Base-by-base conservation (phyloP, 2,888 invertebrate genomes). In the Chesias legatella region DNA sequence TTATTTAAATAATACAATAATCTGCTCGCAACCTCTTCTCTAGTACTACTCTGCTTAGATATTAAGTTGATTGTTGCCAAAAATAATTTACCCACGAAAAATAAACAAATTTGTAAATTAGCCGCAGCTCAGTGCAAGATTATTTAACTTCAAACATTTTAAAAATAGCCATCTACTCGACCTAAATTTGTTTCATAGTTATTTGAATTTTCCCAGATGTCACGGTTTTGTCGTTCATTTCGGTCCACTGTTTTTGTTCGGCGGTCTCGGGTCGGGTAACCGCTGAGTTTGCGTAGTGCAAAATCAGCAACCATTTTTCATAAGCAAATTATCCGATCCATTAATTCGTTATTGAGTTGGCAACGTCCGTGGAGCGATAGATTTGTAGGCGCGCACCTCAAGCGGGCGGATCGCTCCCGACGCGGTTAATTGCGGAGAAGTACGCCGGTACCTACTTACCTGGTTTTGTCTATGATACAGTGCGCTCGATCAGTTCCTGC, bases 341-440 rank as follows among this genome's bases (percentile, higher is more conserved):
- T 63, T 53, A 61, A 64, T 67, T 66, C 58, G 56, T 61, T 68
- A 72, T 59, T 63, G 63, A 62, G 60, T 76, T 79, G 78, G 78
- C 80, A 78, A 68, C 71, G 67, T 59, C 62, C 60, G 64, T 68
- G 61, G 63, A 60, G 70, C 64, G 67, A 69, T 76, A 73, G 71
- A 67, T 72, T 63, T 63, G 63, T 61, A 65, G 29, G 53, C 61
- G 61, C 66, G 54, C 64, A 64, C 64, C 63, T 60, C 67, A 61
- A 63, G 58, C 75, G 56, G 66, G 61, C 66, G 66, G 58, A 70
- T 58, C 65, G 67, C 72, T 71, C 74, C 71, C 58, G 58, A 58
- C 65, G 60, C 62, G 62, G 67, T 71, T 78, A 73, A 80, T 79
- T 71, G 64, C 63, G 65, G 73, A 74, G 68, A 76, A 74, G 72